phyloP scores from a whole-genome alignment of 1,140 invertebrate species.

The Zaprionus africanus region DNA sequence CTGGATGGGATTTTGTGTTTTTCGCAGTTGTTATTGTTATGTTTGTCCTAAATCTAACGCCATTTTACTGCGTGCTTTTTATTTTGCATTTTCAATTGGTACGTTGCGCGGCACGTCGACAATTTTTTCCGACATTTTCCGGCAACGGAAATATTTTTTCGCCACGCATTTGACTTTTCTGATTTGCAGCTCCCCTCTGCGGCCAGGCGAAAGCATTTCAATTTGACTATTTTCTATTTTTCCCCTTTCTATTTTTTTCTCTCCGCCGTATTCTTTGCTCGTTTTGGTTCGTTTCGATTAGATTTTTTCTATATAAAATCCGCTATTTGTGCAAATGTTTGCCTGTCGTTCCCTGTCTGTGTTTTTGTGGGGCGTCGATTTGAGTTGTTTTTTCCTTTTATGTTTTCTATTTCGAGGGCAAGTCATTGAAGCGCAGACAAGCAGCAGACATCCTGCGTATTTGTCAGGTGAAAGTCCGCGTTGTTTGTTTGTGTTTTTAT shows the following conservation, averaged over 20 bases:
- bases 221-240: slow-evolving; percentile 43
- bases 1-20: slow-evolving; percentile 30
- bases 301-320: slow-evolving; percentile 71
- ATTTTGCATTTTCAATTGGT: slow-evolving; percentile 79
- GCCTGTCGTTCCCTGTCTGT: slow-evolving; percentile 32
- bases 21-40: slow-evolving; percentile 55
- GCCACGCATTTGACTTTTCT: slow-evolving; percentile 63
- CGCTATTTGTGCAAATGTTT: slow-evolving; percentile 68
- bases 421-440: slow-evolving; percentile 73
- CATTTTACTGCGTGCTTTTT: slow-evolving; percentile 59
- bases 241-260: slow-evolving; percentile 15
- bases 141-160: slow-evolving; percentile 67
- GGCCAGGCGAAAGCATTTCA: slow-evolving; percentile 20
- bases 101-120: slow-evolving; percentile 41
- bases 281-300: slow-evolving; percentile 70
- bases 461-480: slow-evolving; percentile 77
- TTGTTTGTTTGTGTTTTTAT: slow-evolving; percentile 52
- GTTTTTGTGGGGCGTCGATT: slow-evolving; percentile 35
- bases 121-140: slow-evolving; percentile 62
- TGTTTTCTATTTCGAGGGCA: slow-evolving; percentile 48
- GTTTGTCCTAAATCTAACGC: slow-evolving; percentile 76
- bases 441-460: slow-evolving; percentile 69
- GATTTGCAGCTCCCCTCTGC: slow-evolving; percentile 30
- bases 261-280: slow-evolving; percentile 48
- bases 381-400: slow-evolving; percentile 29